Evolutionary conservation across 2,888 invertebrate species (phyloP).

Genomic region (Resseliella maxima): DNA sequence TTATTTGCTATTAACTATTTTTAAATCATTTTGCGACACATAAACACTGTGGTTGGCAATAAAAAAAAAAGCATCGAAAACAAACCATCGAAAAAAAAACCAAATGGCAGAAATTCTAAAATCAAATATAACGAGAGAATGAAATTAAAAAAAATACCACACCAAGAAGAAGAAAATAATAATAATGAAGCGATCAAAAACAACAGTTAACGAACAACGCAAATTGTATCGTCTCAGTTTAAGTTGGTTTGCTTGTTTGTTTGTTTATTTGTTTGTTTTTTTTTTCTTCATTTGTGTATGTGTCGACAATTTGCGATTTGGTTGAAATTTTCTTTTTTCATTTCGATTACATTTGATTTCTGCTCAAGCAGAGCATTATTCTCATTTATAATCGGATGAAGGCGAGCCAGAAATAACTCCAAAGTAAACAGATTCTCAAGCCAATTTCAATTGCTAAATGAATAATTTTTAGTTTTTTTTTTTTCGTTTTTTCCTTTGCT

Average conservation of each 20-base stretch:
- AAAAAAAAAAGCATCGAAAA: no score
- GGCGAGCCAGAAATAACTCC: conserved; percentile 34
- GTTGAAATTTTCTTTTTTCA: not conserved
- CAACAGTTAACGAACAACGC: not conserved
- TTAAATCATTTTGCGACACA: not conserved
- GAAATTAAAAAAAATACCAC: not conserved
- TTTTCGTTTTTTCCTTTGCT: not conserved
- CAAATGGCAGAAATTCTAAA: not conserved
- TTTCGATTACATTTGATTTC: not conserved
- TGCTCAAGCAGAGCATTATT: not conserved
- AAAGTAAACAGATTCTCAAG: not conserved
- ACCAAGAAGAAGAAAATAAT: no score
- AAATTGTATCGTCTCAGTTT: conserved; percentile 38
- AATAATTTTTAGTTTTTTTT: no score
- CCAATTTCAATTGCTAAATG: not conserved
- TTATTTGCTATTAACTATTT: conserved; percentile 9
- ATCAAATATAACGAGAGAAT: no score
- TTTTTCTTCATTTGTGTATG: not conserved
- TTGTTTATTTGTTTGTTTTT: not conserved
- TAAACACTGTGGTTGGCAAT: not conserved
- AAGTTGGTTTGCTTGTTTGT: not conserved
- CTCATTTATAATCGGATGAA: conserved; percentile 1
- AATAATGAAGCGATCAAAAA: conserved; percentile 9
- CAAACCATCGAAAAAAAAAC: not conserved
- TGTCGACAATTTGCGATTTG: conserved; percentile 23